phyloP scores from a whole-genome alignment of 2,888 invertebrate species.

The Adela reaumurella region DNA sequence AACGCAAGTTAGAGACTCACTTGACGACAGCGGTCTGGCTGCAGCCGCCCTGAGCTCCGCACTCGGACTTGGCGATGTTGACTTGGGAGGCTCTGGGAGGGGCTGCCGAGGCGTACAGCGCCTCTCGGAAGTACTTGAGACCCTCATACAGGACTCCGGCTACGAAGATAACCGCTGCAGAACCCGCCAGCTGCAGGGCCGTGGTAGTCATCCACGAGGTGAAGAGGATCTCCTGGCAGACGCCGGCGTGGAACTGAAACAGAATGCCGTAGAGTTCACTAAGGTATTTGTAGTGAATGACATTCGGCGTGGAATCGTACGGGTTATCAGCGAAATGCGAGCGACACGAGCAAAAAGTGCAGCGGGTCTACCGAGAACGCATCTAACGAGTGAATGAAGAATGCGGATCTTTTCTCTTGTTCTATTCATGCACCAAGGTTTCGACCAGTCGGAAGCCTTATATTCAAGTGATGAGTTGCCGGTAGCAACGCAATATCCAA shows the following conservation, averaged over 20 bases:
- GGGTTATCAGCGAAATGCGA: no score
- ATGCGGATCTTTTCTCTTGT: no score
- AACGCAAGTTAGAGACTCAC: conserved; percentile 18
- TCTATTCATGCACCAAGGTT: no score
- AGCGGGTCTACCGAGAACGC: no score
- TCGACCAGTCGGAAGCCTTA: no score
- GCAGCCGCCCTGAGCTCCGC: conserved; percentile 34
- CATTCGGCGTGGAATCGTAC: no score
- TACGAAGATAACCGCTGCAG: conserved; percentile 84
- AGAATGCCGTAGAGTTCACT: no score
- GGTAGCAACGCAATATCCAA: no score
- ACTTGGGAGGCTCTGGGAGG: conserved; percentile 29
- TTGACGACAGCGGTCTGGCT: conserved; percentile 35
- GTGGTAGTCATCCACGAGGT: conserved; percentile 72
- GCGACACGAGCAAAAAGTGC: no score
- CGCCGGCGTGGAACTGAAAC: conserved; percentile 77
- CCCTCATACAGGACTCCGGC: conserved; percentile 93
- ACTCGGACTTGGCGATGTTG: conserved; percentile 48
- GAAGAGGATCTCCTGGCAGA: conserved; percentile 75
- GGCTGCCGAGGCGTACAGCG: conserved; percentile 29
- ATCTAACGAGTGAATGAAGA: no score
- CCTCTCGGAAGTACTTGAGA: conserved; percentile 75
- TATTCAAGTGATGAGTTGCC: no score
- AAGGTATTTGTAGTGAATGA: no score
- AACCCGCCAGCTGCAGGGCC: conserved; percentile 75